Conservation (phyloP, 2,888 invertebrate species). For the Lathronympha strigana region DNA sequence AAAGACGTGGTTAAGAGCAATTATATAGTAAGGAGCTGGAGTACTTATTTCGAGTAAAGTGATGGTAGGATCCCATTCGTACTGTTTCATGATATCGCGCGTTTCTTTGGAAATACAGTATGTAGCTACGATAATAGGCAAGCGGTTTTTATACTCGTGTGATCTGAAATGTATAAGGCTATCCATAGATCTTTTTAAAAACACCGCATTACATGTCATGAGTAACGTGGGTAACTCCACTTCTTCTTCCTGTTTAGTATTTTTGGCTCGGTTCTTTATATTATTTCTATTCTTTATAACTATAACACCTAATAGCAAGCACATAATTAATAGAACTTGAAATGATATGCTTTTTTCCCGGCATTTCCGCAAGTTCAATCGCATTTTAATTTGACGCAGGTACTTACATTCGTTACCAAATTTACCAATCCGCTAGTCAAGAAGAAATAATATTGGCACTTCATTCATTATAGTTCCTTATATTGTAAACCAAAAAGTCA, state of each 20-base stretch:
- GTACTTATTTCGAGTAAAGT: neutral
- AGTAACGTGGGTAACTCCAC: constrained; percentile 4
- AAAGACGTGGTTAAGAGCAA: constrained; percentile 18
- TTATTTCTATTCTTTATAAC: neutral
- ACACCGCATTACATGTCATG: neutral
- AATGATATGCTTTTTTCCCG: neutral
- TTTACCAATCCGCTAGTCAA: no score
- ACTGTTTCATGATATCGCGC: neutral
- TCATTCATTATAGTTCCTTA: no score
- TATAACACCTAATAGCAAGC: neutral
- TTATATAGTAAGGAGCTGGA: neutral
- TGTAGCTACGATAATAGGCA: constrained; percentile 1
- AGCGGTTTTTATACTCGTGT: neutral
- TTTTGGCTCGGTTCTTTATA: neutral
- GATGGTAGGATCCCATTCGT: neutral
- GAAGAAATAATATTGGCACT: neutral
- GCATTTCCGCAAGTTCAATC: constrained; percentile 1
- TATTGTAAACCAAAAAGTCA: neutral
- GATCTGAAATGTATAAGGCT: neutral
- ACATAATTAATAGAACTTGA: neutral
- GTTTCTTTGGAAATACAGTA: neutral
- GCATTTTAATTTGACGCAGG: neutral
- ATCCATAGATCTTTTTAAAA: neutral
- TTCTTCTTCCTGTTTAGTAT: neutral
- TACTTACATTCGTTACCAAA: no score